These are phyloP conservation scores for Sphaerophoria taeniata DNA, from an alignment of 2,888 invertebrate species.

Conservation along the genomic window DNA sequence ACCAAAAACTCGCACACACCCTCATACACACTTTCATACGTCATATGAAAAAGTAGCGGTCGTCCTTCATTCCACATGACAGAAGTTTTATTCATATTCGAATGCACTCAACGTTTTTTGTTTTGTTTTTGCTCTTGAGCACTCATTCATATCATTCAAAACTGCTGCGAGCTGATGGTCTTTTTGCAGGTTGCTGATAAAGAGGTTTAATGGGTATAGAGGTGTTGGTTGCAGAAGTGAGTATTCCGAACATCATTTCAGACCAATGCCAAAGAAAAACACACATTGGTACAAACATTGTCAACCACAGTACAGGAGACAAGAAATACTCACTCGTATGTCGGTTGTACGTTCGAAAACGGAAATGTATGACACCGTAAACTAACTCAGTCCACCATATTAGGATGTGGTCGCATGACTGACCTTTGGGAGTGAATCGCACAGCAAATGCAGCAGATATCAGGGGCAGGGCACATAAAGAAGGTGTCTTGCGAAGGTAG, in stretches of 20 bases:
- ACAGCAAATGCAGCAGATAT: slow-evolving; percentile 8
- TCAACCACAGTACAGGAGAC: slow-evolving; percentile 20
- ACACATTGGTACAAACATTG: neutral
- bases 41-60: slow-evolving; percentile 16
- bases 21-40: slow-evolving; percentile 3
- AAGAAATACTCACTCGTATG: slow-evolving; percentile 40
- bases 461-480: neutral
- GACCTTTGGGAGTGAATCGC: slow-evolving; percentile 25
- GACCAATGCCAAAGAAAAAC: neutral
- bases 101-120: neutral
- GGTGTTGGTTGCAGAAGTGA: too few relatives aligned
- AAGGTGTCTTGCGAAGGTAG: neutral
- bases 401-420: slow-evolving; percentile 53
- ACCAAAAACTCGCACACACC: slow-evolving; percentile 2
- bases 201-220: too few relatives aligned
- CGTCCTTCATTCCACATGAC: slow-evolving; percentile 26
- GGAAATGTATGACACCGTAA: slow-evolving; percentile 66
- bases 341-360: slow-evolving; percentile 39
- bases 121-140: slow-evolving; percentile 27
- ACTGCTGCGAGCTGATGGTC: slow-evolving; percentile 49
- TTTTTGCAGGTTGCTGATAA: neutral
- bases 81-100: slow-evolving; percentile 6
- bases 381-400: slow-evolving; percentile 54
- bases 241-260: neutral
- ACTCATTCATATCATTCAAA: slow-evolving; percentile 57